Conservation (phyloP, 2,888 invertebrate genomes). For the Sisyra terminalis region DNA sequence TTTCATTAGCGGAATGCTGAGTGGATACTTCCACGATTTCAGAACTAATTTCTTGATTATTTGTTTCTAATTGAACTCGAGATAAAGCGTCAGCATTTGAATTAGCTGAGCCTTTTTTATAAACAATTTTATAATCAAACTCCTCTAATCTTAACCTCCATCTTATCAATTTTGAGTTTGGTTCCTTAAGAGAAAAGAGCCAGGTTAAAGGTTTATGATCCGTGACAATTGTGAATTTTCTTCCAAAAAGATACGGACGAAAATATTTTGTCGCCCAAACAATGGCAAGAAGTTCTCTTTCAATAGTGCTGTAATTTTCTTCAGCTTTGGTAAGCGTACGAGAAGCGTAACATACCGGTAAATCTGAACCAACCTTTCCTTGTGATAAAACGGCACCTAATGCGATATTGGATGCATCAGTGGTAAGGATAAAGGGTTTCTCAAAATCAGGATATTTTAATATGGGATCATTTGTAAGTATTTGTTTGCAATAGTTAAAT, state of each 20-base stretch:
- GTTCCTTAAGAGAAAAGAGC: too few species aligned
- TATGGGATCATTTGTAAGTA: neutral
- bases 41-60: too few species aligned
- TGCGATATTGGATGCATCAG: conserved; percentile 1
- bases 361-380: conserved; percentile 1
- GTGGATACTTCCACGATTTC: too few species aligned
- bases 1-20: too few species aligned
- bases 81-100: neutral
- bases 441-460: conserved; percentile 5
- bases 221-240: conserved; percentile 19
- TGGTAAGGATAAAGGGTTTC: conserved; percentile 2
- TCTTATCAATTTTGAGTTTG: too few species aligned
- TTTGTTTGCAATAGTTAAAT: conserved; percentile 1
- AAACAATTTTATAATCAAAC: too few species aligned
- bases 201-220: conserved; percentile 21
- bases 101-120: too few species aligned
- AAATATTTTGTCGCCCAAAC: too few species aligned
- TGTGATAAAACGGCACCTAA: too few species aligned
- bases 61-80: neutral
- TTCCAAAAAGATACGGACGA: conserved; percentile 17
- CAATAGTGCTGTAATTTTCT: conserved; percentile 1
- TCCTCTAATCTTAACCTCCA: too few species aligned
- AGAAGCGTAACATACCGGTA: conserved; percentile 2
- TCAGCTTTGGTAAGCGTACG: neutral
- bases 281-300: too few species aligned